Percentiles rank a stretch among this genome's conserved stretches.
These are phyloP conservation scores for Athalia circularis DNA, from an alignment of 2,888 invertebrate species.

Conservation along the genomic window DNA sequence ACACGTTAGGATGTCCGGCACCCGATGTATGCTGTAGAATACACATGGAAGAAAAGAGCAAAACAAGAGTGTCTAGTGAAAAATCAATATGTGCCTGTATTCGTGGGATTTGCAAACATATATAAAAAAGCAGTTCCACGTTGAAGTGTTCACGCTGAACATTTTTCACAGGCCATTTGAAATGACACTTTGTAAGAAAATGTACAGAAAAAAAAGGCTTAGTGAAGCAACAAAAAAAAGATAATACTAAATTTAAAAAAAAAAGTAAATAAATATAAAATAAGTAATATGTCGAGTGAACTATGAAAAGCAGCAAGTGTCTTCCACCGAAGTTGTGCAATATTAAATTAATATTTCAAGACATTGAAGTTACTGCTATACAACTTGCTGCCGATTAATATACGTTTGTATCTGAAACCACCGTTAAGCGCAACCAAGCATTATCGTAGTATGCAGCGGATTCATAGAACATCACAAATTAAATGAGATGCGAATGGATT, in stretches of 20 bases:
- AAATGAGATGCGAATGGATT: constrained; percentile 6
- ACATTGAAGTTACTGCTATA: constrained; percentile 33
- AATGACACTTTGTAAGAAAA: constrained; percentile 42
- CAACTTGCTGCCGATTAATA: constrained; percentile 38
- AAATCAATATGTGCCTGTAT: constrained; percentile 40
- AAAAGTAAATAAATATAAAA: constrained; percentile 26
- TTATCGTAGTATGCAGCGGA: constrained; percentile 28
- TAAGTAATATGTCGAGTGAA: constrained; percentile 29
- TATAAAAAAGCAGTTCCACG: constrained; percentile 44
- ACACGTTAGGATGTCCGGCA: constrained; percentile 24
- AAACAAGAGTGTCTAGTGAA: constrained; percentile 23
- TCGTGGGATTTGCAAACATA: constrained; percentile 43
- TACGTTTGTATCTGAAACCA: constrained; percentile 26
- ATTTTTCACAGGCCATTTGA: constrained; percentile 41
- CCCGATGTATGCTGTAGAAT: constrained; percentile 35
- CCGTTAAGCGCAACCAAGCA: constrained; percentile 32
- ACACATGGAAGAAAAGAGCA: constrained; percentile 42
- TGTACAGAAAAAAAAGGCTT: constrained; percentile 33
- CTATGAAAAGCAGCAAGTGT: constrained; percentile 44
- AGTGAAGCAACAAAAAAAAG: constrained; percentile 39
- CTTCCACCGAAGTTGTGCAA: constrained; percentile 44
- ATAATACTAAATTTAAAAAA: constrained; percentile 7
- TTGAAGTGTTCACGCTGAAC: constrained; percentile 34
- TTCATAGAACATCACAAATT: constrained; percentile 28
- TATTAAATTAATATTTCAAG: constrained; percentile 35